Evolutionary conservation across 2,113 vertebrate genomes (phyloP).

Genomic region (Coptodon rendalli): DNA sequence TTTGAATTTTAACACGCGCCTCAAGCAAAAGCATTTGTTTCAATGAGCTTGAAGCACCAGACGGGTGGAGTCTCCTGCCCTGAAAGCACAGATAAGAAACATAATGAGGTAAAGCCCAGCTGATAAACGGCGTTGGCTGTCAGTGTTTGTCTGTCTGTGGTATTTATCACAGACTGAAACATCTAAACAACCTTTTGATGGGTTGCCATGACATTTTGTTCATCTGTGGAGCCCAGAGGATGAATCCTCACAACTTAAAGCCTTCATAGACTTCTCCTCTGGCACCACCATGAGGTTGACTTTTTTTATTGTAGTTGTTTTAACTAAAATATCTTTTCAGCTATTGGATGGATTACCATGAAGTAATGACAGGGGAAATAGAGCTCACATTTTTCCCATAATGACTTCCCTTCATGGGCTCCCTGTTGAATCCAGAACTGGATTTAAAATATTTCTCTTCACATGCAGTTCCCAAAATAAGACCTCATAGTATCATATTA

Average conservation of each 20-base stretch:
- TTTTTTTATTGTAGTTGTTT: not conserved
- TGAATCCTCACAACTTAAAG: not conserved
- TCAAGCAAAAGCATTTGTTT: not conserved
- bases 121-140: rapidly evolving
- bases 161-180: not conserved
- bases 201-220: not conserved
- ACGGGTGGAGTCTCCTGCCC: not conserved
- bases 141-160: rapidly evolving
- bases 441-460: not conserved
- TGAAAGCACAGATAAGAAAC: not conserved
- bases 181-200: not conserved
- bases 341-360: not conserved
- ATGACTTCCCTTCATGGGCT: not conserved
- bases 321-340: not conserved
- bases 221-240: not conserved
- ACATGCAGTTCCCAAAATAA: not conserved
- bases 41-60: not conserved
- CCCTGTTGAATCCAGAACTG: not conserved
- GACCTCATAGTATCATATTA: not conserved
- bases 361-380: not conserved
- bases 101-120: not conserved
- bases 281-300: not conserved
- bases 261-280: rapidly evolving
- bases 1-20: not conserved
- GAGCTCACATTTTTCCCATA: not conserved